phyloP scores from a whole-genome alignment of 1,140 invertebrate genomes.

The Bombus fervidus region DNA sequence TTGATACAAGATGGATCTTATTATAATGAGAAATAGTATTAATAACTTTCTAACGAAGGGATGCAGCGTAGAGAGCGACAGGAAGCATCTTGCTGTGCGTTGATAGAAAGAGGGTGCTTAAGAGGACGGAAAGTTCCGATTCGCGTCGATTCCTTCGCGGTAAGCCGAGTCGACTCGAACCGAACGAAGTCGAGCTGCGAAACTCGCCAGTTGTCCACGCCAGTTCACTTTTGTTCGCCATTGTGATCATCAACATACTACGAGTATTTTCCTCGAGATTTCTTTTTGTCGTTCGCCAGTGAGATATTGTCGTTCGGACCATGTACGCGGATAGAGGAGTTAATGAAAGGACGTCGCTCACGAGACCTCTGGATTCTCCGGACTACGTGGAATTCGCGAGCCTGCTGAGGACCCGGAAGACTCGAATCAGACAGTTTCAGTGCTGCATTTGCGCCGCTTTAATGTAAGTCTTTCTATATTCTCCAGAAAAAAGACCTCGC shows the following conservation, averaged over 20 bases:
- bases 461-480: slow-evolving; percentile 83
- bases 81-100: not conserved
- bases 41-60: not conserved
- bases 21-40: not conserved
- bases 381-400: slow-evolving; percentile 86
- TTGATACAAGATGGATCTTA: not conserved
- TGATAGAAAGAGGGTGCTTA: not conserved
- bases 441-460: slow-evolving; percentile 86
- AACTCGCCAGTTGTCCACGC: not conserved
- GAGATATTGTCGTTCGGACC: not conserved
- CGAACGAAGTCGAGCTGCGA: not conserved
- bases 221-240: not conserved
- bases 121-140: slow-evolving; percentile 19
- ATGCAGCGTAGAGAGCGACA: not conserved
- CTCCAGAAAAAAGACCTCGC: no score
- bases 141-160: slow-evolving; percentile 2
- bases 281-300: not conserved
- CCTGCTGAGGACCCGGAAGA: slow-evolving; percentile 83
- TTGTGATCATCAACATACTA: not conserved
- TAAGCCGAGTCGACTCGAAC: slow-evolving; percentile 21
- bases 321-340: slow-evolving; percentile 52
- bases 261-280: not conserved
- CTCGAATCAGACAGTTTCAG: slow-evolving; percentile 86
- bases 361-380: slow-evolving; percentile 78
- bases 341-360: slow-evolving; percentile 84